phyloP scores from a whole-genome alignment of 2,113 vertebrate species.

The Dasyurus viverrinus region DNA sequence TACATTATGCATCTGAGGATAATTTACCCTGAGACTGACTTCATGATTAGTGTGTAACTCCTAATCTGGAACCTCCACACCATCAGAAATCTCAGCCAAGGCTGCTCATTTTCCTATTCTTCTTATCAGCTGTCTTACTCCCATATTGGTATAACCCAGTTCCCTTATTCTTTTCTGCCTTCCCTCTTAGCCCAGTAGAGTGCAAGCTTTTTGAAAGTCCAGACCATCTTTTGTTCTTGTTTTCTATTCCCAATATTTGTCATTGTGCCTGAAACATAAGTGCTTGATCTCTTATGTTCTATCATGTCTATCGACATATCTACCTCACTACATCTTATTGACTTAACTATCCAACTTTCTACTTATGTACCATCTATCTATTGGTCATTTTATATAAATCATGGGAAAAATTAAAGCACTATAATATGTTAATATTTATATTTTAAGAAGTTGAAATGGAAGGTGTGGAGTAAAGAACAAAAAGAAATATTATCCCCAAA shows the following conservation, averaged over 20 bases:
- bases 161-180: not conserved
- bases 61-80: not conserved
- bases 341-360: not conserved
- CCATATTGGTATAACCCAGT: not conserved
- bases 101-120: not conserved
- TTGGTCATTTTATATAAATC: not conserved
- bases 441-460: not conserved
- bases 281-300: not conserved
- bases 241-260: not conserved
- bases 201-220: not conserved
- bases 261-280: not conserved
- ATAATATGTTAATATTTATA: not conserved
- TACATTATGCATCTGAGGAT: not conserved
- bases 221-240: not conserved
- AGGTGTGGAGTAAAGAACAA: not conserved
- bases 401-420: not conserved
- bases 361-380: not conserved
- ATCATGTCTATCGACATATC: not conserved
- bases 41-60: not conserved
- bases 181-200: not conserved
- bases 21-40: not conserved
- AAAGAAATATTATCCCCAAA: not conserved
- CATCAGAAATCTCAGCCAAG: not conserved
- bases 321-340: not conserved
- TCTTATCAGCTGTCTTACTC: not conserved